Evolutionary conservation across 2,113 vertebrate genomes (phyloP).

Genomic region (Elephantulus edwardii): DNA sequence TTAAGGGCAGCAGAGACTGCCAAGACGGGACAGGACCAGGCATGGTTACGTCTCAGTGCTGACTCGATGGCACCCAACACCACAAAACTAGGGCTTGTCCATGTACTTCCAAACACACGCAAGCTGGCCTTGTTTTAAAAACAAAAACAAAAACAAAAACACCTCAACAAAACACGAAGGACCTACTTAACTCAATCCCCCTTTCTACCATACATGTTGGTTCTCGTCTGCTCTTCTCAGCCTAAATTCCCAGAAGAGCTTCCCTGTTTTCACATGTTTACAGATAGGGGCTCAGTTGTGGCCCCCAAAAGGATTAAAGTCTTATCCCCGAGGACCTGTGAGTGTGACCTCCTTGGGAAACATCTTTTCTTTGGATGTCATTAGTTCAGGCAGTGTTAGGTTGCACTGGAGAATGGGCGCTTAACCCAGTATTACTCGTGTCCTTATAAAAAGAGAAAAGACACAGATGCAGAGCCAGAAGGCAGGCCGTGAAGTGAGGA

Average conservation of each 20-base stretch:
- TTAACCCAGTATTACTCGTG: not conserved
- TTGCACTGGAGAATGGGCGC: not conserved
- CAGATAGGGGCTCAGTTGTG: not conserved
- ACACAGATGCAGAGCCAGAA: not conserved
- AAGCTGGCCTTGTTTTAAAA: not conserved
- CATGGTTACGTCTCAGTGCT: no score
- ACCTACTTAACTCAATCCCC: not conserved
- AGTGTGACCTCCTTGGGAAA: not conserved
- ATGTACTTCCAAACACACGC: not conserved
- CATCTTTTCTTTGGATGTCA: not conserved
- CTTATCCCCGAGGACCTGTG: not conserved
- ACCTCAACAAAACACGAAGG: no score
- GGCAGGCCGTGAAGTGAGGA: not conserved
- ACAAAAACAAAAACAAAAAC: not conserved
- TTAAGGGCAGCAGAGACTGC: no score
- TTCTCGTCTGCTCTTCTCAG: not conserved
- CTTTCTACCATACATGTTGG: not conserved
- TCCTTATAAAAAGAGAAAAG: not conserved
- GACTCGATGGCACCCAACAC: no score
- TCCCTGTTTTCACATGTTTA: not conserved
- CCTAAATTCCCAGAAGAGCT: not conserved
- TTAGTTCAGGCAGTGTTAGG: not conserved
- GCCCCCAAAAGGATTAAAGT: not conserved
- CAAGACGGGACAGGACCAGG: no score
- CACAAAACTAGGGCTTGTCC: not conserved